phyloP scores from a whole-genome alignment of 2,113 vertebrate genomes.

The Craseonycteris thonglongyai region DNA sequence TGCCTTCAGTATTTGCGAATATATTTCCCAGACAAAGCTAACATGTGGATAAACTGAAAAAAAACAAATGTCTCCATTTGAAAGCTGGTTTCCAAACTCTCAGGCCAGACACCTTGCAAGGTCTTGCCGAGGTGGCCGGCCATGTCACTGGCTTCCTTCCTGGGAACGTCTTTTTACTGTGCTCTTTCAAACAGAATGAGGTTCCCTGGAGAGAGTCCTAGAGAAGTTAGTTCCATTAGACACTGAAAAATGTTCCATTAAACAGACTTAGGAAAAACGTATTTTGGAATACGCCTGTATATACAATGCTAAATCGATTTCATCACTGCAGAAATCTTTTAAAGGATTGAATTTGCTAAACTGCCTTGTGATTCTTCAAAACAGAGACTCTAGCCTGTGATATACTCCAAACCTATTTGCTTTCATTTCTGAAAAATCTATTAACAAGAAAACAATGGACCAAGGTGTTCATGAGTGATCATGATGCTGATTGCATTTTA shows the following conservation, averaged over 20 bases:
- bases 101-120: not conserved
- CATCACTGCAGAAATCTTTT: not conserved
- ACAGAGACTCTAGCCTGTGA: not conserved
- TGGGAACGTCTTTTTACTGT: not conserved
- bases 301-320: not conserved
- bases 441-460: not conserved
- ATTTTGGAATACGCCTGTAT: not conserved
- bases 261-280: not conserved
- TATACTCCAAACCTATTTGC: not conserved
- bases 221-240: not conserved
- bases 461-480: not conserved
- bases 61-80: accelerated
- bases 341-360: not conserved
- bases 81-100: not conserved
- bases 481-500: not conserved
- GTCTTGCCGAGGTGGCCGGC: no score
- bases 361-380: not conserved
- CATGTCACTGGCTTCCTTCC: not conserved
- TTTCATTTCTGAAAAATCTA: not conserved
- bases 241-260: not conserved
- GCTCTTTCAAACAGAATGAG: not conserved
- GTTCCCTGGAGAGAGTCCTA: not conserved
- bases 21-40: not conserved
- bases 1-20: not conserved
- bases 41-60: not conserved